phyloP scores from a whole-genome alignment of 2,888 invertebrate genomes.

The Synergus gifuensis region DNA sequence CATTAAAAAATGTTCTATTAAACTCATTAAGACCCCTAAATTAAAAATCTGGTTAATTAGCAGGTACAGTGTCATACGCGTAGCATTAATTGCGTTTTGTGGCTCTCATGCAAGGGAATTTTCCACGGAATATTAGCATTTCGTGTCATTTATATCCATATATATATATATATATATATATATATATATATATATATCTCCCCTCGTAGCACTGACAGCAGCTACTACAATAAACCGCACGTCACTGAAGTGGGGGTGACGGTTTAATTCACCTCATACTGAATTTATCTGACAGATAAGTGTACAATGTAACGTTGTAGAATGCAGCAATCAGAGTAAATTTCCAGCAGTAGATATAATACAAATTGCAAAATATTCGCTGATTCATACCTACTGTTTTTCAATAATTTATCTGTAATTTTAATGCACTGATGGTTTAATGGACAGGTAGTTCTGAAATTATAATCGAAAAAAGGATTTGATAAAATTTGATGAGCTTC shows the following conservation, averaged over 20 bases:
- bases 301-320: conserved; percentile 13
- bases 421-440: too few species aligned
- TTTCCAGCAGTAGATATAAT: neutral
- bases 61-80: neutral
- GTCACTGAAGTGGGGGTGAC: conserved; percentile 54
- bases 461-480: too few species aligned
- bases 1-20: neutral
- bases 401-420: neutral
- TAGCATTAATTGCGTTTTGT: conserved; percentile 11
- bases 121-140: conserved; percentile 5
- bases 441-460: too few species aligned
- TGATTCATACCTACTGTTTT: neutral
- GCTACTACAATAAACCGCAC: conserved; percentile 50
- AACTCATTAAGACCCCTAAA: neutral
- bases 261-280: conserved; percentile 52
- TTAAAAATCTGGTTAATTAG: neutral
- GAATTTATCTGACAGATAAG: conserved; percentile 53
- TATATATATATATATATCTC: neutral
- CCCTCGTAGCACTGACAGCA: neutral
- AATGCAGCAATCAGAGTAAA: neutral
- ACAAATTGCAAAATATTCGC: neutral
- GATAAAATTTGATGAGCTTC: too few species aligned
- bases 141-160: neutral
- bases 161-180: neutral
- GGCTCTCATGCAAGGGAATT: neutral